Conservation (phyloP, 2,888 invertebrate species). For the Caenorhabditis sp. region DNA sequence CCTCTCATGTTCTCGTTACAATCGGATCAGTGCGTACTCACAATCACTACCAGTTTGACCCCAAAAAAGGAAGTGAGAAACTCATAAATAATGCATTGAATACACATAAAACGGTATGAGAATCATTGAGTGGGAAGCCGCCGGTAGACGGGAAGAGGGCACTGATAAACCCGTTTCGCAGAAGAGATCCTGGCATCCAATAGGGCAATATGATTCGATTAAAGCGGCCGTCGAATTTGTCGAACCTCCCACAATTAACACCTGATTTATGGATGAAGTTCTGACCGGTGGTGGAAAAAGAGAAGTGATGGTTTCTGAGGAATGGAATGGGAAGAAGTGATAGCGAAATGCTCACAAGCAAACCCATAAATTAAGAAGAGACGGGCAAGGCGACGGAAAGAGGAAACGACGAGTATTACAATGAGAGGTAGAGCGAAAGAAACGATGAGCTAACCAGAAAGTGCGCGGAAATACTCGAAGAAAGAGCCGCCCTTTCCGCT, state of each 20-base stretch:
- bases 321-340: conserved; percentile 15
- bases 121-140: conserved; percentile 5
- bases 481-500: conserved; percentile 20
- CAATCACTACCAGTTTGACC: conserved; percentile 8
- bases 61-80: neutral
- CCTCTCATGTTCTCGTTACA: conserved; percentile 11
- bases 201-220: conserved; percentile 48
- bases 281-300: conserved; percentile 5
- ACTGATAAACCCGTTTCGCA: conserved; percentile 48
- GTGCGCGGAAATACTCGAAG: conserved; percentile 49
- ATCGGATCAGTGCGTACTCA: conserved; percentile 22
- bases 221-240: conserved; percentile 41
- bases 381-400: neutral
- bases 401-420: conserved; percentile 21
- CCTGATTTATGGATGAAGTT: conserved; percentile 49
- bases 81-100: conserved; percentile 14
- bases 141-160: neutral
- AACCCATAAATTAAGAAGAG: conserved; percentile 15
- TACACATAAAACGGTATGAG: conserved; percentile 17
- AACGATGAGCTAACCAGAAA: conserved; percentile 47
- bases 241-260: conserved; percentile 40
- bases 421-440: neutral
- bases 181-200: conserved; percentile 38
- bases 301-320: too few species aligned
- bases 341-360: conserved; percentile 8